Conservation (phyloP, 2,888 invertebrate genomes). For the Clivina fossor region DNA sequence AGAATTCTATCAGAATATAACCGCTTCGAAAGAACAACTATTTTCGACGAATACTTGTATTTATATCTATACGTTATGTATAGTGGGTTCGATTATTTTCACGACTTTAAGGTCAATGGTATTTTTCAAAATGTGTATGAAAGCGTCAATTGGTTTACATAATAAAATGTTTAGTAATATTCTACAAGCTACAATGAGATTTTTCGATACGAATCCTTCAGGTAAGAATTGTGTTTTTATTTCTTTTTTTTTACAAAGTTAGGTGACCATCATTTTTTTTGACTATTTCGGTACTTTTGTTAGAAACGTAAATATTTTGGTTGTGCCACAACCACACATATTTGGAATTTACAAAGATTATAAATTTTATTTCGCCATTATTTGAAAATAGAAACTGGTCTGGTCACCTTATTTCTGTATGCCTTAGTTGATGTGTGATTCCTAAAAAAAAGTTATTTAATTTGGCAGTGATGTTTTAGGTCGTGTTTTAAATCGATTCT, state of each 20-base stretch:
- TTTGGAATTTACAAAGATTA: no score
- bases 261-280: neutral
- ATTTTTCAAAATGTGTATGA: constrained; percentile 74
- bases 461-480: constrained; percentile 54
- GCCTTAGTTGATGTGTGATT: constrained; percentile 4
- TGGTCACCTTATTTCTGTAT: no score
- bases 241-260: constrained; percentile 7
- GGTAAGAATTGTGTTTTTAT: constrained; percentile 53
- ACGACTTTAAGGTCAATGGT: constrained; percentile 67
- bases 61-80: constrained; percentile 62
- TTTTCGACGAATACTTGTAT: constrained; percentile 48
- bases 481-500: constrained; percentile 79
- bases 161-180: constrained; percentile 76
- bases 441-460: constrained; percentile 1
- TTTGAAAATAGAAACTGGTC: no score
- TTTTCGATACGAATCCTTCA: constrained; percentile 83
- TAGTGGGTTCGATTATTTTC: constrained; percentile 61
- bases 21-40: constrained; percentile 2
- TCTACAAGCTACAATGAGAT: constrained; percentile 73
- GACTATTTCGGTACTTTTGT: no score
- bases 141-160: constrained; percentile 73
- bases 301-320: no score
- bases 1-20: constrained; percentile 12
- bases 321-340: no score
- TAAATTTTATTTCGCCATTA: no score